Evolutionary conservation across 2,888 invertebrate genomes (phyloP).

Genomic region (Stenodera caucasica): DNA sequence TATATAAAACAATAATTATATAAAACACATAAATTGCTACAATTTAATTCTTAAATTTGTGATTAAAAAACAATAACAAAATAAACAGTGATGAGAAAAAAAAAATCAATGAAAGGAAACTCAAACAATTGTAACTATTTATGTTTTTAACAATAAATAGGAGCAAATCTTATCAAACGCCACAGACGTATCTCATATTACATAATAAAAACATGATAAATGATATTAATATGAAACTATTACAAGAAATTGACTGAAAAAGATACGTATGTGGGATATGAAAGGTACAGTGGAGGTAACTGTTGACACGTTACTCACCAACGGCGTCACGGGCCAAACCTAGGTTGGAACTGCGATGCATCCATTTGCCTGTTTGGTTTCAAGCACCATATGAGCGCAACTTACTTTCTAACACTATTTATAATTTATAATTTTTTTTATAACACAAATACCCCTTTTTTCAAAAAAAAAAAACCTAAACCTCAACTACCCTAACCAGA

Average conservation of each 20-base stretch:
- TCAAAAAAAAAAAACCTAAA: slow-evolving; percentile 29
- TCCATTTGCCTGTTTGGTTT: slow-evolving; percentile 58
- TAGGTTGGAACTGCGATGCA: slow-evolving; percentile 56
- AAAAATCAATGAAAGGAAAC: too few relatives aligned
- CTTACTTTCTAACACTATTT: slow-evolving; percentile 48
- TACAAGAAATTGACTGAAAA: slow-evolving; percentile 13
- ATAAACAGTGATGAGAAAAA: slow-evolving; percentile 16
- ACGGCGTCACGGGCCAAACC: slow-evolving; percentile 56
- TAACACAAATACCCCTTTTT: slow-evolving; percentile 1
- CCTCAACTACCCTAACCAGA: slow-evolving; percentile 29
- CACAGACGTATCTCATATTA: slow-evolving; percentile 15
- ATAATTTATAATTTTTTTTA: slow-evolving; percentile 16
- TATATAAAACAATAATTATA: slow-evolving; percentile 24
- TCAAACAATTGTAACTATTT: slow-evolving; percentile 30
- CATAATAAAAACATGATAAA: slow-evolving; percentile 22
- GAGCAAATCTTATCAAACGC: slow-evolving; percentile 21
- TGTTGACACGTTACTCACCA: slow-evolving; percentile 54
- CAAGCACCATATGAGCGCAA: slow-evolving; percentile 57
- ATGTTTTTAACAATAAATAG: slow-evolving; percentile 23
- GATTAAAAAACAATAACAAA: not conserved
- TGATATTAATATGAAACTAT: too few relatives aligned
- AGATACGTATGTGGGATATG: slow-evolving; percentile 39
- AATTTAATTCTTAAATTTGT: slow-evolving; percentile 8
- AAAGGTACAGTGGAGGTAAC: slow-evolving; percentile 40
- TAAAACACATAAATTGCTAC: slow-evolving; percentile 24